Evolutionary conservation across 1,140 invertebrate species (phyloP).

Genomic region (Sycobia sp.): DNA sequence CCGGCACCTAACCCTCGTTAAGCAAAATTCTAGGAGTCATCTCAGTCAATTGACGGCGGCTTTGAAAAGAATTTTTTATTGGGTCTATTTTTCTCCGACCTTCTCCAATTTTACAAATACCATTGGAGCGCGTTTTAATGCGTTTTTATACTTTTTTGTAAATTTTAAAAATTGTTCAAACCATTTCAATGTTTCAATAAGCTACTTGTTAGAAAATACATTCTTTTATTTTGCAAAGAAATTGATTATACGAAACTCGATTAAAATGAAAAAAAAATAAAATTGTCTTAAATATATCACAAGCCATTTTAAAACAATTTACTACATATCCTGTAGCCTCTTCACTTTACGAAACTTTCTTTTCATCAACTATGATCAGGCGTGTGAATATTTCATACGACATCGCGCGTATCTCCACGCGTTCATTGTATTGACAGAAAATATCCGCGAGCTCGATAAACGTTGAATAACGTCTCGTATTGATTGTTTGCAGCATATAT

Average conservation of each 20-base stretch:
- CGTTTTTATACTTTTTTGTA: too few species aligned
- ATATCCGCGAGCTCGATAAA: conserved; percentile 10
- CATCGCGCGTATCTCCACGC: too few species aligned
- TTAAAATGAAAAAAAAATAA: too few species aligned
- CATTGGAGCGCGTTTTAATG: background rate
- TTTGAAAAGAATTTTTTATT: background rate
- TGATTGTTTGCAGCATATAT: conserved; percentile 25
- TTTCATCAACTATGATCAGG: too few species aligned
- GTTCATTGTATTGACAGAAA: conserved; percentile 25
- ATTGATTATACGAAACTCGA: too few species aligned
- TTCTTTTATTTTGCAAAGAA: too few species aligned
- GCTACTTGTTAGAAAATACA: too few species aligned
- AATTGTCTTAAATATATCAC: too few species aligned
- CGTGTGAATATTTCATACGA: background rate
- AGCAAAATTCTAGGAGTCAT: conserved; percentile 16
- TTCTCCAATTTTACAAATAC: background rate
- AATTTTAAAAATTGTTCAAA: too few species aligned
- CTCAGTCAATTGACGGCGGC: conserved; percentile 1
- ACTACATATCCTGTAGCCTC: background rate
- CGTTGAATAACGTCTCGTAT: conserved; percentile 15
- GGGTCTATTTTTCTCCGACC: background rate
- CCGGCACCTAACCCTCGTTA: conserved; percentile 11
- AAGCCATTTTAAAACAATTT: too few species aligned
- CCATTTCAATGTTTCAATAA: too few species aligned
- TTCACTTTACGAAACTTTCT: background rate